Conservation (phyloP, 2,113 vertebrate species). For the Telmatochromis sp. region DNA sequence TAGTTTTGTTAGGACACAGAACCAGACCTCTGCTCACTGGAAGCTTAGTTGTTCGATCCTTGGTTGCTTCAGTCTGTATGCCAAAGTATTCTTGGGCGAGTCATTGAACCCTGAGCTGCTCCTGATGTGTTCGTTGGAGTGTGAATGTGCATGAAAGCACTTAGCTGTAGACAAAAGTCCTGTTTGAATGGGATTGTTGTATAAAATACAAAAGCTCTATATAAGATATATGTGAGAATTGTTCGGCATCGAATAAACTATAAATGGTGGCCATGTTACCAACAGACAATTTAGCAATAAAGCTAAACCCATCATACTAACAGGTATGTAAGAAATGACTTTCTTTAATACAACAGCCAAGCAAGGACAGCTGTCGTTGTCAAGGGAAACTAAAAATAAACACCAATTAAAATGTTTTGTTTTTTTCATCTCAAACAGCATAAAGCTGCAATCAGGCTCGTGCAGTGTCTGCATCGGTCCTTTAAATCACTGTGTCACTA, state of each 20-base stretch:
- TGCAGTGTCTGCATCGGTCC: neutral
- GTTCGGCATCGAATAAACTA: neutral
- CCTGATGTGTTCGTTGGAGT: neutral
- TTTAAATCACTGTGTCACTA: neutral
- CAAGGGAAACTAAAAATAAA: neutral
- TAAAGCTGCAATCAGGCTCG: fast-evolving
- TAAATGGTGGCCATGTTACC: neutral
- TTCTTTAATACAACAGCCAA: neutral
- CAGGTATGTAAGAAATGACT: neutral
- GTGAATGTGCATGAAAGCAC: neutral
- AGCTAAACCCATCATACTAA: neutral
- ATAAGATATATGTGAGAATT: neutral
- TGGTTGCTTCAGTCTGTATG: neutral
- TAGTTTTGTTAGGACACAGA: neutral
- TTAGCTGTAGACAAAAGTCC: neutral
- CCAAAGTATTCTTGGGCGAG: neutral
- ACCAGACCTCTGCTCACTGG: neutral
- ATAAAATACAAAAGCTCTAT: neutral
- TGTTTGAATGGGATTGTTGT: neutral
- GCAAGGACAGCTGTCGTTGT: neutral
- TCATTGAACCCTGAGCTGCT: neutral
- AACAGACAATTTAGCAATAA: neutral
- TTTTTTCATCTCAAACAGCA: neutral
- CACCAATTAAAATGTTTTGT: neutral
- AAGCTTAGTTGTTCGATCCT: neutral